Base-by-base conservation (phyloP, 2,113 vertebrate genomes). In the Embiotoca jacksoni region DNA sequence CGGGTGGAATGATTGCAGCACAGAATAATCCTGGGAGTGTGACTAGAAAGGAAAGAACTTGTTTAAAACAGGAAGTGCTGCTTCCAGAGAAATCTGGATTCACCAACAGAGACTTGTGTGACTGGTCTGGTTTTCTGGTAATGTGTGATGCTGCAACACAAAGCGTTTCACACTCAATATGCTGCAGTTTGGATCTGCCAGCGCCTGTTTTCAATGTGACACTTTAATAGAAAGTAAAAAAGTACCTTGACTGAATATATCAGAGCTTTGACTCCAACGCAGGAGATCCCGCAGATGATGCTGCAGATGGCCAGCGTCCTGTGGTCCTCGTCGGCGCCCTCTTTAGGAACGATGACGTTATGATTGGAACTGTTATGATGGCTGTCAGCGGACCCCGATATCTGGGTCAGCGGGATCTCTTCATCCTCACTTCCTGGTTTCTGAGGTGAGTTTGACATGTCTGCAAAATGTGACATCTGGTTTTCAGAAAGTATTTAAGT, bases 251-350 rank as follows among this genome's bases (percentile, higher is more conserved):
- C 91, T 11, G 94, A 95, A 72, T 94, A 88, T 4, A 94, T 93
- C 73, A 97, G 88, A 10, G 96, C 95, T 62, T 83, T 31, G 69
- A 95, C 55, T 36, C 96, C 96, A 16, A 96, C 72, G 83, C 96
- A 97, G 83, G 95, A 94, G 73, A 94, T 50, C 15, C 96, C 96
- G 32, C 96, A 97, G 72, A 97, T 70, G 87, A 97, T 93, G 93
- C 96, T 96, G 80, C 84, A 67, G 79, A 95, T 87, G 46, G 96
- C 95, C 72, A 95, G 87, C 44, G 11, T 91, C 67, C 96, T 93
- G 76, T 94, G 57, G 71, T 92, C 14, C 30, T 31, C 15, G 68
- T 90, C 78, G 23, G 23, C 23, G 23, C 23, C 23, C 23, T 23
- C 23, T 23, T 23, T 23, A 23, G 23, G 23, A 23, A 23, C 23